phyloP scores from a whole-genome alignment of 2,888 invertebrate species.

The Papilio protenor region DNA sequence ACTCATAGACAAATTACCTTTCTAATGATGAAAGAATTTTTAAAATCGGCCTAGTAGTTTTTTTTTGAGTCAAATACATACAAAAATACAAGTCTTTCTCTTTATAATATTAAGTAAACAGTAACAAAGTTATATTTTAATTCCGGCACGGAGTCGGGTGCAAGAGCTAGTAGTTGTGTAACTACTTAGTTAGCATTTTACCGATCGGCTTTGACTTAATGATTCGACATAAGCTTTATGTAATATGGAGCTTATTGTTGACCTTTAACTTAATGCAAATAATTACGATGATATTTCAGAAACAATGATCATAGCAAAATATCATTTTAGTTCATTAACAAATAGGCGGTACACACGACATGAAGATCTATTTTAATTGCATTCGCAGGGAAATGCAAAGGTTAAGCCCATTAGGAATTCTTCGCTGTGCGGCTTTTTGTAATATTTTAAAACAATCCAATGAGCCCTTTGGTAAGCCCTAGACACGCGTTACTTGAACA shows the following conservation, averaged over 20 bases:
- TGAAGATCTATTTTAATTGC: conserved; percentile 62
- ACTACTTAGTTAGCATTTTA: conserved; percentile 25
- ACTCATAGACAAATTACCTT: too few species aligned
- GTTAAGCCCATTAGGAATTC: conserved; percentile 70
- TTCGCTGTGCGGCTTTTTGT: conserved; percentile 53
- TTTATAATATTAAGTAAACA: too few species aligned
- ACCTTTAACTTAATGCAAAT: not conserved
- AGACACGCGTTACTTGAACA: conserved; percentile 4
- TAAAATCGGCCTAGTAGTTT: too few species aligned
- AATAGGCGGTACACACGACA: conserved; percentile 58
- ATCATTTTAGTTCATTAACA: conserved; percentile 51
- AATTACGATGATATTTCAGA: not conserved
- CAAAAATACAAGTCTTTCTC: too few species aligned
- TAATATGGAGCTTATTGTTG: not conserved
- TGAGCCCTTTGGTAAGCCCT: conserved; percentile 52
- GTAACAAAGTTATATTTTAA: too few species aligned
- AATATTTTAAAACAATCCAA: conserved; percentile 56
- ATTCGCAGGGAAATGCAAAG: conserved; percentile 69
- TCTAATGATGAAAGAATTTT: too few species aligned
- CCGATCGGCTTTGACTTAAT: not conserved
- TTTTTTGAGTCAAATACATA: too few species aligned
- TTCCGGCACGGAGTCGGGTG: too few species aligned
- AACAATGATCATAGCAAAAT: conserved; percentile 47
- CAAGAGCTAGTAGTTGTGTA: conserved; percentile 7
- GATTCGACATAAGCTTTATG: not conserved